Evolutionary conservation across 2,888 invertebrate species (phyloP).

Genomic region (Barypeithes pellucidus): DNA sequence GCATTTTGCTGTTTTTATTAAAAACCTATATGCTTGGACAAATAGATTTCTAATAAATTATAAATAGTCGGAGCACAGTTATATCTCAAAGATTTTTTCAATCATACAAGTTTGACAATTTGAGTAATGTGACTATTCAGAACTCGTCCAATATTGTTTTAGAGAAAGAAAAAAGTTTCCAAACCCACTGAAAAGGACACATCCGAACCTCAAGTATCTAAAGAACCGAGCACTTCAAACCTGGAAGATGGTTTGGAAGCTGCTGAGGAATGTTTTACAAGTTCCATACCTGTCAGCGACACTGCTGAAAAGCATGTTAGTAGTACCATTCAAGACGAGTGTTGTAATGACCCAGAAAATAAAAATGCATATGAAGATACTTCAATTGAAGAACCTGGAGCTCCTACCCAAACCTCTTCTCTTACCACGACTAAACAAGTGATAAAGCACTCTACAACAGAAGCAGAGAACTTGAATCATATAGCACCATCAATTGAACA

Average conservation of each 20-base stretch:
- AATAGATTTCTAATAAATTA: no score
- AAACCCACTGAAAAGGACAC: neutral
- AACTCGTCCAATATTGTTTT: neutral
- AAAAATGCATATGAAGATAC: neutral
- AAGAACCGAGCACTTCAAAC: neutral
- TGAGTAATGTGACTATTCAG: no score
- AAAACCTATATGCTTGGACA: no score
- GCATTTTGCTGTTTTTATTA: no score
- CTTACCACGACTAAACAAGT: no score
- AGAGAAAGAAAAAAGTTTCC: slow-evolving; percentile 33
- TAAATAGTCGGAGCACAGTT: no score
- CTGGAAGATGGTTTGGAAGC: slow-evolving; percentile 12
- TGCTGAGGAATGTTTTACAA: neutral
- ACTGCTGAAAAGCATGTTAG: neutral
- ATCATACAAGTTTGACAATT: no score
- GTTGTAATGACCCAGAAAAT: neutral
- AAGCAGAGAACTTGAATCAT: neutral
- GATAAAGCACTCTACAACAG: neutral
- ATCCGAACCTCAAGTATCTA: neutral
- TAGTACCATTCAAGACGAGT: neutral
- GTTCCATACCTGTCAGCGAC: neutral
- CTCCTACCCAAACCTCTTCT: neutral
- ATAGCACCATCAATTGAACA: neutral
- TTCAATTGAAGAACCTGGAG: neutral
- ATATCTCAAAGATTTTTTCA: no score